Conservation (phyloP, 2,888 invertebrate species). For the Endomychus coccineus region DNA sequence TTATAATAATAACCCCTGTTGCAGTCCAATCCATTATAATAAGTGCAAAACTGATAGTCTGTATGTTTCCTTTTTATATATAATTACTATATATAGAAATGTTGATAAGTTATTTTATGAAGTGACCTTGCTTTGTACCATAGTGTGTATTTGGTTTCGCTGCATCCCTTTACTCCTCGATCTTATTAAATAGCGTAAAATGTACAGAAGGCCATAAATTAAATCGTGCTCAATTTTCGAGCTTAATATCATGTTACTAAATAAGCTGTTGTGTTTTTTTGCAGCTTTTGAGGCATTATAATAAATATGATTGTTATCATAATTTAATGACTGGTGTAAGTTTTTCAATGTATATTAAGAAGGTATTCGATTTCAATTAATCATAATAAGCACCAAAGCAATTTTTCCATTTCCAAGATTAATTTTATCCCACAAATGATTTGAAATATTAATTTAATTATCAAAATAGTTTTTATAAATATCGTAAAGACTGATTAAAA, state of each 20-base stretch:
- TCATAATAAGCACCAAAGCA: too few relatives aligned
- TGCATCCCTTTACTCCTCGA: slow-evolving; percentile 20
- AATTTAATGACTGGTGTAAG: too few relatives aligned
- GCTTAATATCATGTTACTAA: slow-evolving; percentile 14
- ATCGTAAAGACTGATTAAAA: too few relatives aligned
- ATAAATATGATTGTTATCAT: too few relatives aligned
- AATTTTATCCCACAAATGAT: too few relatives aligned
- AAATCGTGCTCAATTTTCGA: slow-evolving; percentile 15
- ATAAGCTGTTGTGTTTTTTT: slow-evolving; percentile 23
- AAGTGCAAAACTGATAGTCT: slow-evolving; percentile 36
- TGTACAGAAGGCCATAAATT: slow-evolving; percentile 32
- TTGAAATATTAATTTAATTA: too few relatives aligned
- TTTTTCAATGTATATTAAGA: too few relatives aligned
- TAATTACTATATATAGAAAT: slow-evolving; percentile 33
- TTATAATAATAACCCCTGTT: slow-evolving; percentile 28
- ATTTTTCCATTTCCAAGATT: too few relatives aligned
- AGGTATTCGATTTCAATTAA: too few relatives aligned
- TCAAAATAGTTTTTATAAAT: too few relatives aligned
- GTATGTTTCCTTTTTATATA: slow-evolving; percentile 39
- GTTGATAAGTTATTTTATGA: slow-evolving; percentile 51
- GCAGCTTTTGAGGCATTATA: slow-evolving; percentile 28
- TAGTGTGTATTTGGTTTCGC: slow-evolving; percentile 42
- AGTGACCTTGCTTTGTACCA: slow-evolving; percentile 57
- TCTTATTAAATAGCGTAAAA: slow-evolving; percentile 29
- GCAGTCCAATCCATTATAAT: slow-evolving; percentile 28